Conservation (phyloP, 2,888 invertebrate genomes). For the Drosophila rellima region DNA sequence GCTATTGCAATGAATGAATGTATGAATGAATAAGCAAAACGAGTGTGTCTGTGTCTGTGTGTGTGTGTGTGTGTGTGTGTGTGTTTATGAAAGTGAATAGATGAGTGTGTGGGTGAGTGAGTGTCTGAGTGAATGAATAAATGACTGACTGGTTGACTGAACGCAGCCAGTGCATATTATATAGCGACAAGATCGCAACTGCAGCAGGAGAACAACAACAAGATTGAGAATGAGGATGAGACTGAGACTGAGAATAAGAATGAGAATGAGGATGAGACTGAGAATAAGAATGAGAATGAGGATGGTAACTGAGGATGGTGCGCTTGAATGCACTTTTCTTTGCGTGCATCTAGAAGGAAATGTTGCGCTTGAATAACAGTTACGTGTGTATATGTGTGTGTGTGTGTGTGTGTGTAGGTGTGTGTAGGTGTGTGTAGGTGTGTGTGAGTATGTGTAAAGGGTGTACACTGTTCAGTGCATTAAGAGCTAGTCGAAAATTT, state of each 20-base stretch:
- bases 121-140: slow-evolving; percentile 47
- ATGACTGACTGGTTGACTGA: slow-evolving; percentile 55
- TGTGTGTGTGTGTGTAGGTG: neutral
- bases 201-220: slow-evolving; percentile 12
- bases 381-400: neutral
- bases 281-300: neutral
- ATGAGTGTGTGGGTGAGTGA: slow-evolving; percentile 31
- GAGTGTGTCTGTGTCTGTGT: slow-evolving; percentile 28
- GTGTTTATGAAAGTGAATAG: slow-evolving; percentile 8
- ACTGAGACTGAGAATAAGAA: neutral
- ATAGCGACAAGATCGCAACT: slow-evolving; percentile 32
- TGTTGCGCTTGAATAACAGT: slow-evolving; percentile 21
- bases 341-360: slow-evolving; percentile 44
- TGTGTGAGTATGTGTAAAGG: neutral
- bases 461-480: too few relatives aligned
- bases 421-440: neutral
- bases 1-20: slow-evolving; percentile 56
- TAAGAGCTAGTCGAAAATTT: too few relatives aligned
- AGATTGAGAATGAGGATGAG: neutral
- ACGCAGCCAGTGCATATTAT: slow-evolving; percentile 22
- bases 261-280: neutral
- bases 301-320: neutral
- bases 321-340: slow-evolving; percentile 58
- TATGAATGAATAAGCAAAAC: slow-evolving; percentile 56
- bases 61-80: slow-evolving; percentile 17